A percentile compares a stretch with the other conserved stretches of the same genome.
Conservation (phyloP, 1,140 invertebrate genomes). For the Papilio polyxenes region DNA sequence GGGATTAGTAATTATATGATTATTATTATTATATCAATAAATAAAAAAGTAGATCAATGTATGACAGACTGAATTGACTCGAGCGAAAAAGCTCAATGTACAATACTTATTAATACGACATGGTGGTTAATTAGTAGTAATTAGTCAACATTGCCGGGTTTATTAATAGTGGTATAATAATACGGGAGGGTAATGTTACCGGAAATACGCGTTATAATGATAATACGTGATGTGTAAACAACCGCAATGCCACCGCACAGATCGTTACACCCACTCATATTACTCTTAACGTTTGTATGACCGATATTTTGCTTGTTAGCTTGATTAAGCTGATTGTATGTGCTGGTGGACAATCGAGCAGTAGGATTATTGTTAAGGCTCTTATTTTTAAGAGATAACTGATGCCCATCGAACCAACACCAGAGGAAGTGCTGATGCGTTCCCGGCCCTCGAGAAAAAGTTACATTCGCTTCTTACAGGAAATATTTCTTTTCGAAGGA, state of each 20-base stretch:
- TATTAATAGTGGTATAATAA: conserved; percentile 9
- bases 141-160: not conserved
- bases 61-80: not conserved
- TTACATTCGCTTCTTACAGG: no score
- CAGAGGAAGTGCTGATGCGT: no score
- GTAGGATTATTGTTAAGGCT: no score
- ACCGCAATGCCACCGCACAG: not conserved
- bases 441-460: no score
- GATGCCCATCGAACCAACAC: no score
- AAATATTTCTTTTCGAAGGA: no score
- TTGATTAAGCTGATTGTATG: not conserved
- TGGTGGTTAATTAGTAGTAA: not conserved
- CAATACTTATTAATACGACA: not conserved
- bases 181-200: not conserved
- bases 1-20: not conserved
- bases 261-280: not conserved
- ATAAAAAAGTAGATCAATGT: not conserved
- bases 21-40: not conserved
- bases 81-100: not conserved
- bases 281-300: not conserved
- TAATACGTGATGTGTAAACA: not conserved
- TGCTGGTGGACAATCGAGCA: no score
- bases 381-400: no score
- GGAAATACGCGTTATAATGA: not conserved
- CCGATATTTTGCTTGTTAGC: not conserved